Conservation (phyloP, 2,113 vertebrate species). For the Vulpes vulpes region DNA sequence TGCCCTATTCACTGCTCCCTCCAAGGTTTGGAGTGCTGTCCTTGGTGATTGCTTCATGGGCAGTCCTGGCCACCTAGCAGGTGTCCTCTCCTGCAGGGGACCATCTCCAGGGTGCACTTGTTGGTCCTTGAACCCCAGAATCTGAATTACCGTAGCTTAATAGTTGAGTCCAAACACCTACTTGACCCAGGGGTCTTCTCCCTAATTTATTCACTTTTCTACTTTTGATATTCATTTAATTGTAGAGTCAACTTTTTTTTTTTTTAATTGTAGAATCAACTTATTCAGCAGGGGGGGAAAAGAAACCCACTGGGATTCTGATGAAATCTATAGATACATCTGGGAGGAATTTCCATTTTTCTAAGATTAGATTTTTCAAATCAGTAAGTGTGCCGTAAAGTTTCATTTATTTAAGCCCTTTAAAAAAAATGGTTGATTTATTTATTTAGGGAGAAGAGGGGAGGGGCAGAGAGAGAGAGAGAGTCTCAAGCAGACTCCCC, state of each 20-base stretch:
- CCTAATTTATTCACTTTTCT: neutral
- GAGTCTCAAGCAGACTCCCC: neutral
- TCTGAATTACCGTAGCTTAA: rapidly evolving
- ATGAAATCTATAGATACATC: neutral
- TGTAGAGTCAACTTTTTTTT: neutral
- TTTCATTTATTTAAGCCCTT: neutral
- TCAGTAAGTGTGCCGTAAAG: neutral
- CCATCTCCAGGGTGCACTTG: neutral
- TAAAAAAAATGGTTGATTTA: neutral
- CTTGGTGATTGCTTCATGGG: neutral
- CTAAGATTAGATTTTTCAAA: neutral
- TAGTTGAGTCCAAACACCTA: rapidly evolving
- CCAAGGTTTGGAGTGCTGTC: neutral
- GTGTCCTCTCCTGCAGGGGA: neutral
- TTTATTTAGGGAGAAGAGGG: neutral
- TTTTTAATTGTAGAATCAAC: neutral
- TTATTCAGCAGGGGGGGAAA: neutral
- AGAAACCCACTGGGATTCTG: neutral
- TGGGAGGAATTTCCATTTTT: neutral
- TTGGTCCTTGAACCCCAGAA: neutral
- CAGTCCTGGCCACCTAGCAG: rapidly evolving
- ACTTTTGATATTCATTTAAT: neutral
- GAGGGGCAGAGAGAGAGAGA: neutral
- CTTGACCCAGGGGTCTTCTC: rapidly evolving
- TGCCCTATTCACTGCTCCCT: neutral